These are phyloP conservation scores for Leucophenga varia DNA, from an alignment of 1,140 invertebrate species.

Conservation along the genomic window DNA sequence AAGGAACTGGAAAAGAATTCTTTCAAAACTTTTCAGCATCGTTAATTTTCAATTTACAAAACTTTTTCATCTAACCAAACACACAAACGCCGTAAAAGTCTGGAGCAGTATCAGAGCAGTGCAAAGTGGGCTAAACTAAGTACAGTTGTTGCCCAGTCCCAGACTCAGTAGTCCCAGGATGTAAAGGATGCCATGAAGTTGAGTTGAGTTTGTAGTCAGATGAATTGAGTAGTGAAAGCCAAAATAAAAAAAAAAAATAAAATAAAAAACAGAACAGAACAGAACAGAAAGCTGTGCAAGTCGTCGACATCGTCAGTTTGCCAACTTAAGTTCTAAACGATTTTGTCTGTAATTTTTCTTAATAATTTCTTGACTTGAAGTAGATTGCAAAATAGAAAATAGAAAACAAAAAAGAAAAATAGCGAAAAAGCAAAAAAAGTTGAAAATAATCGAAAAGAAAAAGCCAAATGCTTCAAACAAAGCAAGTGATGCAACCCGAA, in stretches of 20 bases:
- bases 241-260: constrained; percentile 31
- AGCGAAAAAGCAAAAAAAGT: too few species aligned
- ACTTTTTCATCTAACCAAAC: constrained; percentile 40
- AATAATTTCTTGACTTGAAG: constrained; percentile 7
- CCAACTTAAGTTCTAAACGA: constrained; percentile 12
- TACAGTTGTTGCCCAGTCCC: constrained; percentile 23
- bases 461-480: too few species aligned
- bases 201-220: too few species aligned
- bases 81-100: constrained; percentile 26
- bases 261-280: constrained; percentile 22
- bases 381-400: too few species aligned
- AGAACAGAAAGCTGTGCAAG: constrained; percentile 22
- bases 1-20: constrained; percentile 29
- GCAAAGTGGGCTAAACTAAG: constrained; percentile 12
- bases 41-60: constrained; percentile 49
- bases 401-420: too few species aligned
- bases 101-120: too few species aligned
- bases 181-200: background rate
- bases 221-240: too few species aligned
- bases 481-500: too few species aligned
- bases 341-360: constrained; percentile 21
- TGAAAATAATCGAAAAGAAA: too few species aligned
- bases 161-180: constrained; percentile 6
- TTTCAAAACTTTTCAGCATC: constrained; percentile 45
- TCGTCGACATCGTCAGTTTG: constrained; percentile 28